These are phyloP conservation scores for Cephalopterus ornatus DNA, from an alignment of 2,113 vertebrate genomes.

Conservation along the genomic window DNA sequence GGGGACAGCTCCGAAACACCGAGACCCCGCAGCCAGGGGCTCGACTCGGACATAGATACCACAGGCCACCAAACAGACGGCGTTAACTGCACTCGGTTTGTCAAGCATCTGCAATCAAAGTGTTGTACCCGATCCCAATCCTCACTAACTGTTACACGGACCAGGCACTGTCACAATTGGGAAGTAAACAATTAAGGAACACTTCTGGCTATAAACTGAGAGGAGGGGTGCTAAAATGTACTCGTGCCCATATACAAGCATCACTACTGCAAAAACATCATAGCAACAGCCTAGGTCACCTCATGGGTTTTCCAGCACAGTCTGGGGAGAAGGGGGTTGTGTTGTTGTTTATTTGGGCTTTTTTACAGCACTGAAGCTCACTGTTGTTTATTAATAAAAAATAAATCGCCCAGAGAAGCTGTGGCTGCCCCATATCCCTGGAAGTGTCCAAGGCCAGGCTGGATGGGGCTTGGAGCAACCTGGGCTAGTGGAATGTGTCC, in stretches of 20 bases:
- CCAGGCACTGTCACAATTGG: background rate
- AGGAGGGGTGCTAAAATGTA: background rate
- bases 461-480: accelerated
- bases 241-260: background rate
- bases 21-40: accelerated
- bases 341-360: background rate
- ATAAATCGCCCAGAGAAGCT: background rate
- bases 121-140: background rate
- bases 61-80: background rate
- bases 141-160: too few relatives aligned
- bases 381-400: background rate
- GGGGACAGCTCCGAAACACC: background rate
- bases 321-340: background rate
- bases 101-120: background rate
- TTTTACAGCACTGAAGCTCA: background rate
- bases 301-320: background rate
- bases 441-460: background rate
- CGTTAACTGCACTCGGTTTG: too few relatives aligned
- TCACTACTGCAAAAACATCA: background rate
- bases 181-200: background rate
- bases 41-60: background rate
- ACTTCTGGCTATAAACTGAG: background rate
- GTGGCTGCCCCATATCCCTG: background rate
- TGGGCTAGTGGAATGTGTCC: background rate
- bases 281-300: background rate